Percentiles rank a stretch among this genome's conserved stretches.
Evolutionary conservation across 2,113 vertebrate genomes (phyloP).

Genomic region (Aegithalos caudatus): DNA sequence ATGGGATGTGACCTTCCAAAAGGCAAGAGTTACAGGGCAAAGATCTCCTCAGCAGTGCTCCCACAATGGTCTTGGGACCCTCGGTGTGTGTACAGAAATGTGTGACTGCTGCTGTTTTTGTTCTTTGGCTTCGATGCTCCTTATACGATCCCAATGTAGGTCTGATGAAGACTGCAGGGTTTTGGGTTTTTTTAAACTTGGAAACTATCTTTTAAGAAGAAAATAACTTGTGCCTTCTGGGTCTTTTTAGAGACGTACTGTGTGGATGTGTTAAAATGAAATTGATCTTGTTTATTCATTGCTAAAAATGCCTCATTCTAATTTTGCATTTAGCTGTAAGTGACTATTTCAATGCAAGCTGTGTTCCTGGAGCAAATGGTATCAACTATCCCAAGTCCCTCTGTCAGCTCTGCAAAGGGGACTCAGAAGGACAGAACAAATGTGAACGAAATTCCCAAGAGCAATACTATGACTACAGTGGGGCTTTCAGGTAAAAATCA

Average conservation of each 20-base stretch:
- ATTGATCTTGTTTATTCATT: not conserved
- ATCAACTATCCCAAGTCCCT: constrained; percentile 71
- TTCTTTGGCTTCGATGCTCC: not conserved
- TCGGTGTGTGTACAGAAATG: not conserved
- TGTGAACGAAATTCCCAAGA: constrained; percentile 76
- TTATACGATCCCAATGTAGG: not conserved
- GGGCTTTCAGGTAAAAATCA: constrained; percentile 88
- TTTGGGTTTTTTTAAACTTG: not conserved
- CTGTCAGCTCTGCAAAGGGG: constrained; percentile 84
- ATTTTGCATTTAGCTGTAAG: constrained; percentile 77
- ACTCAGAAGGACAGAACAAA: constrained; percentile 58
- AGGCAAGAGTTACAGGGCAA: constrained; percentile 65
- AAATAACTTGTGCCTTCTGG: not conserved
- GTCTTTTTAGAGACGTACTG: not conserved
- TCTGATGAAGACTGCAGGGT: not conserved
- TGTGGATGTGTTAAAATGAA: not conserved
- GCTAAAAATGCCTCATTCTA: not conserved
- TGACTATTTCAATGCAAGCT: constrained; percentile 87
- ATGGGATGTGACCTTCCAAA: constrained; percentile 82
- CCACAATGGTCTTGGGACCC: not conserved
- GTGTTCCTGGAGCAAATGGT: constrained; percentile 83
- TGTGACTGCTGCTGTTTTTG: not conserved
- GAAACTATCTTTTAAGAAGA: not conserved
- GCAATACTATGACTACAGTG: constrained; percentile 83
- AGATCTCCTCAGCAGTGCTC: not conserved